phyloP scores from a whole-genome alignment of 2,797 vertebrate genomes.

The Micromesistius poutassou region DNA sequence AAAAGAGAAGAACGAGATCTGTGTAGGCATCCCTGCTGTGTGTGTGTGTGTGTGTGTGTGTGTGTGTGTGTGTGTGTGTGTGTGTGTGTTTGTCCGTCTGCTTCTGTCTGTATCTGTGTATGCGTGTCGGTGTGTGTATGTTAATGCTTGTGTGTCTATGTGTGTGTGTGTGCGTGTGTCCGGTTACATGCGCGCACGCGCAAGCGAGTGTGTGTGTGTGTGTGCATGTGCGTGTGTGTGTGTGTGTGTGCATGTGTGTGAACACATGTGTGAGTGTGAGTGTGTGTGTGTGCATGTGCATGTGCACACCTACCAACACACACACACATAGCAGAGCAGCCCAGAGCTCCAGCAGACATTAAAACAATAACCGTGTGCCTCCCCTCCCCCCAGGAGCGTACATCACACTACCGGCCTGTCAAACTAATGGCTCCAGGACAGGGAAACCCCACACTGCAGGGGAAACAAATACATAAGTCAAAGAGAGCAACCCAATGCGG shows the following conservation, averaged over 20 bases:
- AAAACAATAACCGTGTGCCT: conserved; percentile 40
- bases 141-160: too few species aligned
- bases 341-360: conserved; percentile 31
- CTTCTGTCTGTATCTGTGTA: too few species aligned
- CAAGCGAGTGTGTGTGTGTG: too few species aligned
- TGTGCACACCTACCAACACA: background rate
- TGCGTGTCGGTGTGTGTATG: too few species aligned
- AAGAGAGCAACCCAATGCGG: background rate
- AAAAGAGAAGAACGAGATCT: too few species aligned
- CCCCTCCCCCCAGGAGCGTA: conserved; percentile 48
- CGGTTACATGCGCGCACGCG: too few species aligned
- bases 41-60: background rate
- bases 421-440: conserved; percentile 43
- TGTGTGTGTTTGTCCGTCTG: too few species aligned
- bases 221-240: too few species aligned
- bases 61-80: too few species aligned
- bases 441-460: conserved; percentile 36
- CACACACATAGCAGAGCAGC: conserved; percentile 17
- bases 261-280: too few species aligned
- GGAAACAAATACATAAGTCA: conserved; percentile 64
- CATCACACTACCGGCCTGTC: conserved; percentile 54
- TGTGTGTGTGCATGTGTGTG: background rate
- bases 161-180: background rate
- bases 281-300: too few species aligned
- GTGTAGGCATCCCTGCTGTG: background rate